These are phyloP conservation scores for Pantelozetes paolii DNA, from an alignment of 2,888 invertebrate species.

Conservation along the genomic window DNA sequence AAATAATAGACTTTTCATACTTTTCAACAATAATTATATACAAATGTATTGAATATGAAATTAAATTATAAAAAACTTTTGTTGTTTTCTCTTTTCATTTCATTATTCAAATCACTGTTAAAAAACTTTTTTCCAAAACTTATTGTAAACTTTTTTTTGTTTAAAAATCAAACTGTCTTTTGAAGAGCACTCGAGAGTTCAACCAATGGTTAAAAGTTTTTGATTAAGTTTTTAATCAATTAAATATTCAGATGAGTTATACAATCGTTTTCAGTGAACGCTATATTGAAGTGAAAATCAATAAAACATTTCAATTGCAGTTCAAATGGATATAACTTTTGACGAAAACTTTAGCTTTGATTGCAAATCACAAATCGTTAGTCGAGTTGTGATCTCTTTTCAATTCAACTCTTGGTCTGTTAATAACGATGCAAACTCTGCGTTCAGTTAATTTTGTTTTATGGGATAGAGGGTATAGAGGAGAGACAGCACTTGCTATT, in stretches of 20 bases:
- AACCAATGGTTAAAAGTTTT: background rate
- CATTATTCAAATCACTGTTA: background rate
- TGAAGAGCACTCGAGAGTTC: background rate
- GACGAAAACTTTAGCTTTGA: background rate
- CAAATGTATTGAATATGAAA: too few species aligned
- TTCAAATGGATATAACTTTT: too few species aligned
- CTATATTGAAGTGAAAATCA: background rate
- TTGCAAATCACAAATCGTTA: background rate
- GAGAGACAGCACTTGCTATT: constrained; percentile 5
- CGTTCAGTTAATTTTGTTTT: constrained; percentile 3
- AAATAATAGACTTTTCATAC: background rate
- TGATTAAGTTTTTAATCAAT: background rate
- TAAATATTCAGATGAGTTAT: background rate
- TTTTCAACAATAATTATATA: background rate
- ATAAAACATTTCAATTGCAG: too few species aligned
- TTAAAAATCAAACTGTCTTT: background rate
- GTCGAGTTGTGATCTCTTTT: constrained; percentile 10
- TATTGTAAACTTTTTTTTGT: too few species aligned
- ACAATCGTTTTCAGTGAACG: background rate
- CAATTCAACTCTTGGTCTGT: background rate
- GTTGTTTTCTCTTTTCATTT: background rate
- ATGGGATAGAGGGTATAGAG: background rate
- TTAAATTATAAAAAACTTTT: background rate
- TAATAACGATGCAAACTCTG: background rate
- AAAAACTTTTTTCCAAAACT: background rate